A percentile compares a stretch with the other conserved stretches of the same genome.
Evolutionary conservation across 2,888 invertebrate species (phyloP).

Genomic region (Zelleria hepariella): DNA sequence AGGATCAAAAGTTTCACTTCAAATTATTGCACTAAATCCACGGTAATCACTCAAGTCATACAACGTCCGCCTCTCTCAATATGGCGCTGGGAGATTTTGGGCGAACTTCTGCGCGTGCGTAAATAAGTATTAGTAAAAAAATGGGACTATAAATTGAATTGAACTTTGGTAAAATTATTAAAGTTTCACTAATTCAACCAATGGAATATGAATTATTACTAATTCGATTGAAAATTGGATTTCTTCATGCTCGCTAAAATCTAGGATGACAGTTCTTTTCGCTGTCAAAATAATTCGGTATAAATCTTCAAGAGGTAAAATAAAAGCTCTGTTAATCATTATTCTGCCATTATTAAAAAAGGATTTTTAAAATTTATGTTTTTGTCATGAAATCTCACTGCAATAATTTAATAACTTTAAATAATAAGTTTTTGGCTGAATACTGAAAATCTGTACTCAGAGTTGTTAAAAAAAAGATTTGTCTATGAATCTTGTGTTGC

Average conservation of each 20-base stretch:
- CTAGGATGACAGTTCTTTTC: background rate
- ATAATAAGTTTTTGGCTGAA: too few relatives aligned
- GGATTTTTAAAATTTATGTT: too few relatives aligned
- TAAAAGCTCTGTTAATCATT: too few relatives aligned
- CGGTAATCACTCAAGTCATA: slow-evolving; percentile 72
- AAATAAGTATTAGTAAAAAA: slow-evolving; percentile 57
- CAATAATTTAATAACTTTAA: too few relatives aligned
- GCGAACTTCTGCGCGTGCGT: slow-evolving; percentile 72
- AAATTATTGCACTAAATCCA: slow-evolving; percentile 68
- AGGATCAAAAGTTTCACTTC: slow-evolving; percentile 69
- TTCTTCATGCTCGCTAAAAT: background rate
- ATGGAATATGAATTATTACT: slow-evolving; percentile 12
- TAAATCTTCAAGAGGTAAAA: background rate
- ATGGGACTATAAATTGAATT: slow-evolving; percentile 18
- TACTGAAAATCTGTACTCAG: too few relatives aligned
- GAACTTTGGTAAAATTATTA: background rate
- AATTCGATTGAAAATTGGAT: background rate
- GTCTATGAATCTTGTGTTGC: too few relatives aligned
- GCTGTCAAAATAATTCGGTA: too few relatives aligned
- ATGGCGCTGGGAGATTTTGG: slow-evolving; percentile 79
- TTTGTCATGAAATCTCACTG: background rate
- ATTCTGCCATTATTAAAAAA: too few relatives aligned
- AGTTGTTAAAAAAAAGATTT: too few relatives aligned
- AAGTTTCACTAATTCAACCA: slow-evolving; percentile 9
- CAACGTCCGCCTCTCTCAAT: slow-evolving; percentile 82